These are phyloP conservation scores for Acanthisitta chloris DNA, from an alignment of 2,113 vertebrate genomes.

Conservation along the genomic window DNA sequence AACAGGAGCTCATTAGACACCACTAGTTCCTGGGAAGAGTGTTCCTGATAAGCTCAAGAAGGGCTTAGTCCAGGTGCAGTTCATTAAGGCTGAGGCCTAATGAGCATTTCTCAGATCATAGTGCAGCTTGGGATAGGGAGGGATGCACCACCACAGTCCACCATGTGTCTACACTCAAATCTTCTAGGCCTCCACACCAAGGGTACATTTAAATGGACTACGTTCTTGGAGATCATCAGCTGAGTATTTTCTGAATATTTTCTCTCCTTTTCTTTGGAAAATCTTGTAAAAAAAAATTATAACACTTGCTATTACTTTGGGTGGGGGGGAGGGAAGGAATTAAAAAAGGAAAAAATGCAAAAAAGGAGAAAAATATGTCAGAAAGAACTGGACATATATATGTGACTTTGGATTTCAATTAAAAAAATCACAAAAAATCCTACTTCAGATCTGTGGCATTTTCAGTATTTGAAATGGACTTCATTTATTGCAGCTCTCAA, in stretches of 20 bases:
- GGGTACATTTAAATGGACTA: not conserved
- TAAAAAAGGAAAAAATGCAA: fast-evolving
- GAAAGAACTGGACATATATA: not conserved
- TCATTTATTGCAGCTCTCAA: not conserved
- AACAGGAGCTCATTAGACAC: no score
- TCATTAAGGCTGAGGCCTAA: no score
- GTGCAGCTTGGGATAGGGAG: no score
- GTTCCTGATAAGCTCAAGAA: no score
- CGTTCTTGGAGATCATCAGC: not conserved
- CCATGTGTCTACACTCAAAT: no score
- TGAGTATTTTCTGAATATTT: not conserved
- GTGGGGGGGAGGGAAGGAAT: fast-evolving
- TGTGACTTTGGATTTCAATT: not conserved
- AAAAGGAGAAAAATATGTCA: not conserved
- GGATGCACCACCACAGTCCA: no score
- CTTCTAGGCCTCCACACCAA: no score
- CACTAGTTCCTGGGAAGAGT: no score
- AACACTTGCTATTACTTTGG: not conserved
- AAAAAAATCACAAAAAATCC: not conserved
- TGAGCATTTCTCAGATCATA: no score
- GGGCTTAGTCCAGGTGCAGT: no score
- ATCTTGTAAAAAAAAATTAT: not conserved
- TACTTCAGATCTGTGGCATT: not conserved
- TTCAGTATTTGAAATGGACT: not conserved
- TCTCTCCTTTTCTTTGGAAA: not conserved